phyloP scores from a whole-genome alignment of 2,797 vertebrate genomes.

The Paguma larvata region DNA sequence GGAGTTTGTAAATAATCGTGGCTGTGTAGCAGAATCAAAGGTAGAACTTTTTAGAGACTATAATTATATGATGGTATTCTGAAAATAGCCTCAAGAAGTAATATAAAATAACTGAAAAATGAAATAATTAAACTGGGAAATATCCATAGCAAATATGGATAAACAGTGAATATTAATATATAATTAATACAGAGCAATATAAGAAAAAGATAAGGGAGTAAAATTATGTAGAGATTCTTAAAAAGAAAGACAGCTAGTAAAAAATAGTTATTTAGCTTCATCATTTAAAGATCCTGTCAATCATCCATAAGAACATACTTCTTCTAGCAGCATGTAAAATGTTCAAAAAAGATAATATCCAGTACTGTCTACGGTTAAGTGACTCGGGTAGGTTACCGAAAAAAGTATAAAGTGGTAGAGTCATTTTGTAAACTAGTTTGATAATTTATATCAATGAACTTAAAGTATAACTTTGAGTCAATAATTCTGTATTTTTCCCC shows the following conservation, averaged over 20 bases:
- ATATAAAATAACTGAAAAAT: slow-evolving; percentile 40
- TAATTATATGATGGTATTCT: not conserved
- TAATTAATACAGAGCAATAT: not conserved
- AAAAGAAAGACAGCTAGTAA: slow-evolving; percentile 33
- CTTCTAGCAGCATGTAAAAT: not conserved
- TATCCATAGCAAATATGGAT: slow-evolving; percentile 13
- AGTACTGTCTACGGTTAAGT: not conserved
- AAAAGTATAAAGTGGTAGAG: not conserved
- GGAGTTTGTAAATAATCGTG: not conserved
- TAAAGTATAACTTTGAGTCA: not conserved
- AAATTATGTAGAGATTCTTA: not conserved
- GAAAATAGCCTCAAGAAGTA: slow-evolving; percentile 22
- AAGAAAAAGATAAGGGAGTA: slow-evolving; percentile 24
- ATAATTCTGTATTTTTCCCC: slow-evolving; percentile 18
- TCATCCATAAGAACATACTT: not conserved
- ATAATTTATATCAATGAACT: slow-evolving; percentile 22
- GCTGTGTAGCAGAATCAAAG: not conserved
- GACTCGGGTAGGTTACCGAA: not conserved
- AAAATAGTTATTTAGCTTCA: not conserved
- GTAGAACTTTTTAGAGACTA: not conserved
- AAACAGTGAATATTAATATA: not conserved
- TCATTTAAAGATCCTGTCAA: not conserved
- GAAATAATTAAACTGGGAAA: not conserved
- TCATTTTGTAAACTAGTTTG: slow-evolving; percentile 40
- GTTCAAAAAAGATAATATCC: not conserved